phyloP scores from a whole-genome alignment of 1,140 invertebrate genomes.

The Maconellicoccus hirsutus region DNA sequence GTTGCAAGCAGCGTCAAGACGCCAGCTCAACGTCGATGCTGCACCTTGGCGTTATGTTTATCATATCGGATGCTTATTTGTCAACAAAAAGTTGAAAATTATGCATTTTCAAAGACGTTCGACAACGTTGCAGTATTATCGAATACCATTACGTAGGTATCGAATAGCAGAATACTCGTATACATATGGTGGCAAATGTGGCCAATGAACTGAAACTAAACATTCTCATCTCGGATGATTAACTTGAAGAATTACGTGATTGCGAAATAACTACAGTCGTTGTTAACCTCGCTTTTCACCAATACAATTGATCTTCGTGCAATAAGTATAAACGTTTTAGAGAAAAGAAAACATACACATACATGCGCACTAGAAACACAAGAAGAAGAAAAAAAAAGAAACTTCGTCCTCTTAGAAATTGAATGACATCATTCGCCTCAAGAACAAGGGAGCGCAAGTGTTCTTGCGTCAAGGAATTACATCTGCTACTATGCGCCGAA shows the following conservation, averaged over 20 bases:
- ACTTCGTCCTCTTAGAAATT: background rate
- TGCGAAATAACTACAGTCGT: background rate
- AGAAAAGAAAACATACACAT: too few relatives aligned
- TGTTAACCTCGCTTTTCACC: background rate
- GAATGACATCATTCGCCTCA: slow-evolving; percentile 10
- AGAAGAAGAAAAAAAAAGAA: background rate
- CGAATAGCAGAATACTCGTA: too few relatives aligned
- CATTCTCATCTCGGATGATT: slow-evolving; percentile 4
- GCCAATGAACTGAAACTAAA: slow-evolving; percentile 4
- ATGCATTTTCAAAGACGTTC: too few relatives aligned
- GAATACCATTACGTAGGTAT: too few relatives aligned
- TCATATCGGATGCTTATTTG: too few relatives aligned
- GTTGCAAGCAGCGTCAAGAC: too few relatives aligned
- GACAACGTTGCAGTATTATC: too few relatives aligned
- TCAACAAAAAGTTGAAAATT: too few relatives aligned
- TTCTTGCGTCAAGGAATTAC: slow-evolving; percentile 14
- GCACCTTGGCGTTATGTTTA: too few relatives aligned
- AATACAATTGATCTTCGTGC: background rate
- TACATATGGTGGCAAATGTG: background rate
- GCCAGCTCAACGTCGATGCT: too few relatives aligned
- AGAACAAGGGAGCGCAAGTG: slow-evolving; percentile 11
- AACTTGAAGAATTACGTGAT: background rate
- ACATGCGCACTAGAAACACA: background rate
- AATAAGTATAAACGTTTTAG: background rate
- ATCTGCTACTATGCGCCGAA: background rate